Evolutionary conservation across 1,140 invertebrate genomes (phyloP), one percentile per base, ranked within the genome.

Genomic region (Andrena cerasifolii): DNA sequence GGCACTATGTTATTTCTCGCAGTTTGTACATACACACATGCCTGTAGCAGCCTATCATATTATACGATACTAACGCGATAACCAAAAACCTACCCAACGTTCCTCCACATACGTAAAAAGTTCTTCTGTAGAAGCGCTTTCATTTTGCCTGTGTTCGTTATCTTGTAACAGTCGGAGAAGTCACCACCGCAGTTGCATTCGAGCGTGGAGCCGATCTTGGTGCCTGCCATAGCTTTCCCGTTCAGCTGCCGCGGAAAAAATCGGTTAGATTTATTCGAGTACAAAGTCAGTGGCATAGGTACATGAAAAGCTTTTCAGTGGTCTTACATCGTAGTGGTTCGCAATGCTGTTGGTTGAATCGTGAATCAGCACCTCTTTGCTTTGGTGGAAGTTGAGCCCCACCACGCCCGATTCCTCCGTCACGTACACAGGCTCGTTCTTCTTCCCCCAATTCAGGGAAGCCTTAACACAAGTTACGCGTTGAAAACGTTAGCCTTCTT

Each of bases 101-200:
- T 99, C 79, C 98, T 94, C 95, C 96, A 97, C 96, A 99, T 98
- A 78, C 97, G 94, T 33, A 98, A 94, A 89, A 98, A 96, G 92
- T 99, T 99, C 92, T 99, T 99, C 91, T 97, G 96, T 65, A 98
- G 93, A 47, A 99, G 91, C 10, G 98, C 98, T 76, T 94, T 94
- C 77, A 96, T 95, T 87, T 96, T 96, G 36, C 96, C 95, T 45
- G 93, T 91, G 16, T 94, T 95, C 21, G 95, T 96, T 10, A 95
- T 75, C 90, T 94, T 94, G 66, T 94, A 94, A 75, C 93, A 94
- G 51, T 93, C 92, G 1, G 89, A 85, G 79, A 93, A 94, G 45
- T 93, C 90, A 8, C 91, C 91, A 79, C 94, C 95, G 58, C 94
- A 93, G 31, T 94, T 93, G 78, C 94, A 94, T 31, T 94, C 94